A percentile compares a stretch with the other conserved stretches of the same genome.
Conservation (phyloP, 2,888 invertebrate species). For the Drosophila infuscata region DNA sequence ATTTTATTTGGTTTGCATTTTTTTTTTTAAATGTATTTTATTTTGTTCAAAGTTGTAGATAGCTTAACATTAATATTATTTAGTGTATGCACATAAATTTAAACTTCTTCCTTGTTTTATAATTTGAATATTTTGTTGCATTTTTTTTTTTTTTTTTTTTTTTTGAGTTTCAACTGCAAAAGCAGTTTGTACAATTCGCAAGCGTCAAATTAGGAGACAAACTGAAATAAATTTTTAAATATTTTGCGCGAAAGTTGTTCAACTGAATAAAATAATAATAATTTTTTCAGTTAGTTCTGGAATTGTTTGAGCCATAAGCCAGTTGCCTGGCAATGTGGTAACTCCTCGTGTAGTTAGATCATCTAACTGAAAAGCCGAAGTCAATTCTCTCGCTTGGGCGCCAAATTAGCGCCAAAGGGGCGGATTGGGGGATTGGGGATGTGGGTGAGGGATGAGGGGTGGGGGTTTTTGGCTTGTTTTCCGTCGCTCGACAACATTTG, state of each 20-base stretch:
- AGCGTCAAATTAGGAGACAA: background rate
- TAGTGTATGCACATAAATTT: background rate
- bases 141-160: background rate
- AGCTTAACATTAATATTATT: background rate
- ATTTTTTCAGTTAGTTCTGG: background rate
- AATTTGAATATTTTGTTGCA: background rate
- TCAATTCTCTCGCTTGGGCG: constrained; percentile 70
- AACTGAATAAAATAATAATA: background rate
- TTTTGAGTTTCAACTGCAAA: background rate
- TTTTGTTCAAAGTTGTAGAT: background rate
- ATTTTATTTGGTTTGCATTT: background rate
- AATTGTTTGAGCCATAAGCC: background rate
- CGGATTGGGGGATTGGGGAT: constrained; percentile 3
- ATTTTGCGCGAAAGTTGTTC: background rate
- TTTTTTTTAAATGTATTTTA: no score
- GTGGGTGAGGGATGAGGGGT: background rate
- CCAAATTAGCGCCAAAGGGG: constrained; percentile 67
- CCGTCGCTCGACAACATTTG: constrained; percentile 55
- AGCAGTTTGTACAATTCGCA: background rate
- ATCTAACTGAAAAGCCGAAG: constrained; percentile 39
- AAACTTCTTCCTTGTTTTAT: background rate
- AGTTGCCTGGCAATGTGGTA: constrained; percentile 10
- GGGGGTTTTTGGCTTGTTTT: background rate
- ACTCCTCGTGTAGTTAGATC: constrained; percentile 18
- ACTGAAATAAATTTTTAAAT: background rate